Base-by-base conservation (phyloP, 1,140 invertebrate species). In the Chelonus insularis region DNA sequence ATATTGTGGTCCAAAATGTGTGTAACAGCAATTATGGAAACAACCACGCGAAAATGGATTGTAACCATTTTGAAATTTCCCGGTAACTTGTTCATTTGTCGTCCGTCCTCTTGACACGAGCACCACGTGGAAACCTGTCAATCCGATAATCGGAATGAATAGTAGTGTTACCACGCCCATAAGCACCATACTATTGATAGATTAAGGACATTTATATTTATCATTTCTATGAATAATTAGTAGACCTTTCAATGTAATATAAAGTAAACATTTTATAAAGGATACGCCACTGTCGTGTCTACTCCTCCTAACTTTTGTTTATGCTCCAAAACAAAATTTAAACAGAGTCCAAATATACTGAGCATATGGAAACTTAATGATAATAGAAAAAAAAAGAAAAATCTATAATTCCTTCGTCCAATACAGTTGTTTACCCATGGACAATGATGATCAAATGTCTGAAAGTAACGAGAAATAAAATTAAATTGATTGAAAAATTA, bases 371-470 rank as follows among this genome's bases (percentile, higher is more conserved):
- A 86, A 72, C 93, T 95, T 29, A 99, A 84, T 57, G 95, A 97
- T 69, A 98, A 86, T 25, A 99, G 88, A 82, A 99, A 99, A 84
- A 98, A 94, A 84, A 98, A 97, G 85, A 98, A 98, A 82, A 96
- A 97, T 73, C 97, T 87, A 80, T 99, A 99, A 83, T 99, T 99
- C 68, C 97, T 87, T 65, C 96, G 88, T 54, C 98, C 98, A 72
- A 99, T 99, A 80, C 98, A 99, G 82, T 99, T 99, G 83, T 99
- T 99, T 67, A 99, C 94, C 97, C 97, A 99, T 54, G 97, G 97
- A 84, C 98, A 99, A 83, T 99, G 98, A 87, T 99, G 98, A 84
- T 99, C 98, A 83, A 99, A 99, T 29, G 95, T 99, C 93, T 99
- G 85, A 61, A 91, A 89, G 77, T 14, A 74, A 75, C 75, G 72